Evolutionary conservation across 2,113 vertebrate genomes (phyloP).

Genomic region (Antigone vipio): DNA sequence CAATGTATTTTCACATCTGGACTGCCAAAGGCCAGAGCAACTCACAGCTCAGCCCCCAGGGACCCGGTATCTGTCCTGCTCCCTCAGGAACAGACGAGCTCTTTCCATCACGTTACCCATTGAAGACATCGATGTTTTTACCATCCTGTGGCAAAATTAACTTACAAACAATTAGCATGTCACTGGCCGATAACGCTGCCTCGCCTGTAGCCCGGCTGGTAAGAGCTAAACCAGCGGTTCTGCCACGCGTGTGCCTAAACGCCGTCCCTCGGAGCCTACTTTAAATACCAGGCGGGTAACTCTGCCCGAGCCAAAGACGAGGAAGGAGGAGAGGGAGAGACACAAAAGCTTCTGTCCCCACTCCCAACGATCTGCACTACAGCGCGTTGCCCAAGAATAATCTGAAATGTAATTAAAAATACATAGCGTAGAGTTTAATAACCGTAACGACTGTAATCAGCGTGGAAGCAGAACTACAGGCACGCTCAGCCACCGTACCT

Average conservation of each 20-base stretch:
- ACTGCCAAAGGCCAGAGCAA: neutral
- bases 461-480: neutral
- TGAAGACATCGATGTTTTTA: neutral
- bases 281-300: neutral
- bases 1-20: neutral
- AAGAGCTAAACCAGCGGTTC: neutral
- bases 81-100: neutral
- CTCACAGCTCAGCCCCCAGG: neutral
- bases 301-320: neutral
- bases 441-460: accelerated
- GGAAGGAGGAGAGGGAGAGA: neutral
- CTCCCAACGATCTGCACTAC: accelerated
- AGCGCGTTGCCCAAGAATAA: neutral
- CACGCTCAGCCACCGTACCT: neutral
- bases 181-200: too few species aligned
- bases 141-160: neutral
- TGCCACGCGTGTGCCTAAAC: accelerated
- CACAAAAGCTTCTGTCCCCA: neutral
- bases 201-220: neutral
- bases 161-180: neutral
- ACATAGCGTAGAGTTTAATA: neutral
- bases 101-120: neutral
- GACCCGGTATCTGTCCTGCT: neutral
- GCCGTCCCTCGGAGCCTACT: neutral
- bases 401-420: neutral